Base-by-base conservation (phyloP, 2,888 invertebrate genomes). In the Dromius quadrimaculatus region DNA sequence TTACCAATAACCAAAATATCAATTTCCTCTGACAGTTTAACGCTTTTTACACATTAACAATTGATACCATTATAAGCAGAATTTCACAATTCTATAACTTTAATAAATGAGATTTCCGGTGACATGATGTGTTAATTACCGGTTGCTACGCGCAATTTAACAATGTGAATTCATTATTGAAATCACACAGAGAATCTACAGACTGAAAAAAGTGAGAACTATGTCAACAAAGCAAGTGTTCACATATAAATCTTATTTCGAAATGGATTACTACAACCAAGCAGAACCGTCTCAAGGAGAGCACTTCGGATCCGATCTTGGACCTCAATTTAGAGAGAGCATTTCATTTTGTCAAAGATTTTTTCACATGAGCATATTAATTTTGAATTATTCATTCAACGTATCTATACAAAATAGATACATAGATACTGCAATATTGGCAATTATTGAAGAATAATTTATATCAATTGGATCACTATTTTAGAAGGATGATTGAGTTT, bases 121-220 rank as follows among this genome's bases (percentile, higher is more conserved):
- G 22, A 34, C 28, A 11, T 59, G 8, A 59, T 59, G n/a, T 19
- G 38, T 62, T 41, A 11, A 23, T 2, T 62, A 22, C 15, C 38
- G 20, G 15, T 8, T n/a, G 62, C 38, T 43, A 41, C 62, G 41
- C 43, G 9, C 43, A 62, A 62, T 62, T 62, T 62, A 62, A 41
- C 62, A 62, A 20, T 62, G 62, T 11, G 62, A 62, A 41, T 41
- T 62, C 22, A 11, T 41, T 41, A 62, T 62, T 20, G 41, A 62
- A 62, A 62, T 54, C 9, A 5, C 8, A 41, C 15, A 41, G 15
- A 41, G 13, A 41, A 41, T 0, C 15, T 11, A 36, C 11, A 57
- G 9, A 15, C 1, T 4, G 20, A 34, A 15, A 43, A 43, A 59
- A 20, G 20, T 59, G 59, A 59, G 59, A 59, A 59, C 36, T 11